Conservation (phyloP, 2,113 vertebrate genomes). For the Paratilapia polleni region DNA sequence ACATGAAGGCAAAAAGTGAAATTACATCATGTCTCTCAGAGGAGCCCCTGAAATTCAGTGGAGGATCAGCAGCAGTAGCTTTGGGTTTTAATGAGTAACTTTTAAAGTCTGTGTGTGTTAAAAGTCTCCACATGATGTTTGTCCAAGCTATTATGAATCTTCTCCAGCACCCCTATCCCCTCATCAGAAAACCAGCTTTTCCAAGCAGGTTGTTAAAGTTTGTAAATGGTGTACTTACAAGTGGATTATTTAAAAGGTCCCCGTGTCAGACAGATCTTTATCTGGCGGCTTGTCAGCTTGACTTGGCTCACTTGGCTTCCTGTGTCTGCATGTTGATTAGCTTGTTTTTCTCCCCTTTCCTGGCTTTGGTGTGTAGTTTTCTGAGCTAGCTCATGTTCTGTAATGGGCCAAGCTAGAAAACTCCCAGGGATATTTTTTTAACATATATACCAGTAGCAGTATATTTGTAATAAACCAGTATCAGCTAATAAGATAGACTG, state of each 20-base stretch:
- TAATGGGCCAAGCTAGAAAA: slow-evolving; percentile 29
- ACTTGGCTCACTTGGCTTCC: slow-evolving; percentile 58
- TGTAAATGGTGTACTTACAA: slow-evolving; percentile 70
- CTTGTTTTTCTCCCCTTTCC: slow-evolving; percentile 42
- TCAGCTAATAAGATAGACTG: background rate
- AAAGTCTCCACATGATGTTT: slow-evolving; percentile 34
- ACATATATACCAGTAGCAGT: background rate
- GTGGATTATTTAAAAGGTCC: slow-evolving; percentile 79
- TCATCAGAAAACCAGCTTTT: slow-evolving; percentile 43
- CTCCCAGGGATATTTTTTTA: slow-evolving; percentile 8
- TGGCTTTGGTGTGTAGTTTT: slow-evolving; percentile 40
- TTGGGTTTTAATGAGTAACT: slow-evolving; percentile 64
- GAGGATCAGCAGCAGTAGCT: slow-evolving; percentile 48
- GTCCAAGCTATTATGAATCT: slow-evolving; percentile 28
- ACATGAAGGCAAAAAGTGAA: slow-evolving; percentile 22
- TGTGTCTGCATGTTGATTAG: slow-evolving; percentile 76
- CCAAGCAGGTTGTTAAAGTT: slow-evolving; percentile 61
- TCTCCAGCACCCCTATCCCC: background rate
- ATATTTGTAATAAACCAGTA: background rate
- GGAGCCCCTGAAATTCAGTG: slow-evolving; percentile 16
- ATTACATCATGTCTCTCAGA: slow-evolving; percentile 2
- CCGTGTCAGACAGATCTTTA: slow-evolving; percentile 73
- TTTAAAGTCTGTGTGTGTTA: slow-evolving; percentile 40
- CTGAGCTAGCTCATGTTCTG: slow-evolving; percentile 47
- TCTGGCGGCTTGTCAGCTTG: slow-evolving; percentile 70